Evolutionary conservation across 2,797 vertebrate genomes (phyloP).

Genomic region (Manis javanica): DNA sequence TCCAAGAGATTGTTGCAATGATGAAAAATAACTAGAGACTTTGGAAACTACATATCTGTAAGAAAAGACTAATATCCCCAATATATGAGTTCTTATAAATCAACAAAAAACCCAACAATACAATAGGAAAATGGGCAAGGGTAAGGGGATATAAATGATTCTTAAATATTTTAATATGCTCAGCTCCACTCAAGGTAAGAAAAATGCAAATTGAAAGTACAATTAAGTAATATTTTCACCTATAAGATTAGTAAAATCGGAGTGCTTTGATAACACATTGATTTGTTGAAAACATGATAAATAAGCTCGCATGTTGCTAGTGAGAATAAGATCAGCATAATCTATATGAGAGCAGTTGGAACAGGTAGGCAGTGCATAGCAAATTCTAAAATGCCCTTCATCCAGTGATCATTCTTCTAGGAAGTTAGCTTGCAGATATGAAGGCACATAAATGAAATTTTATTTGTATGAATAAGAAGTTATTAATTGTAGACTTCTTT

Average conservation of each 20-base stretch:
- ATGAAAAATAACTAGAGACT: not conserved
- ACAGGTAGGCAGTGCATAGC: not conserved
- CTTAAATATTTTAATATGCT: not conserved
- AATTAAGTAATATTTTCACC: not conserved
- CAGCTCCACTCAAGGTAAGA: not conserved
- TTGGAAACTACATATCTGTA: conserved; percentile 17
- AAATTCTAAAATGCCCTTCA: not conserved
- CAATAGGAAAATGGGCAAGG: not conserved
- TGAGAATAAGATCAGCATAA: not conserved
- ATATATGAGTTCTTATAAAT: conserved; percentile 21
- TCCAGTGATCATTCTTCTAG: not conserved
- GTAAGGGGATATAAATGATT: not conserved
- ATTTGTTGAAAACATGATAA: not conserved
- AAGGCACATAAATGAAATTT: not conserved
- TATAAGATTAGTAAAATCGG: not conserved
- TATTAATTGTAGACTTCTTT: not conserved
- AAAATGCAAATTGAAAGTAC: conserved; percentile 18
- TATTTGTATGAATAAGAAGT: not conserved
- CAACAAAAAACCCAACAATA: conserved; percentile 9
- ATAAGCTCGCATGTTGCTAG: not conserved
- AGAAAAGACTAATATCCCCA: not conserved
- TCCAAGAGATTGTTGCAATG: not conserved
- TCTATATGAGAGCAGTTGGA: not conserved
- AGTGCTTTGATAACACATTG: not conserved
- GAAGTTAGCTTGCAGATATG: not conserved